These are phyloP conservation scores for Phyllopteryx taeniolatus DNA, from an alignment of 2,113 vertebrate species.

Conservation along the genomic window DNA sequence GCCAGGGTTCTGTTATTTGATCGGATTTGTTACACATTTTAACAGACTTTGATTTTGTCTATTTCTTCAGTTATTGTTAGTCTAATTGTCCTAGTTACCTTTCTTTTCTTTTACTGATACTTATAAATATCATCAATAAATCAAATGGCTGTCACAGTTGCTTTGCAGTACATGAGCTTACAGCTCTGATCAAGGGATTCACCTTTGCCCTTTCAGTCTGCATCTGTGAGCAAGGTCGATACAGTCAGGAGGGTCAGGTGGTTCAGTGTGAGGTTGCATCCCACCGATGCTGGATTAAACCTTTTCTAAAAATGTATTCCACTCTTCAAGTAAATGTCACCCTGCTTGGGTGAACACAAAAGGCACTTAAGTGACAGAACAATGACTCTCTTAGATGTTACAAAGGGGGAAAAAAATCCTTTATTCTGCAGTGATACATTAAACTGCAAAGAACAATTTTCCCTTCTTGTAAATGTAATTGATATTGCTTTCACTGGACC, in stretches of 20 bases:
- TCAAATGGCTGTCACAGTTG: background rate
- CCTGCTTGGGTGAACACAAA: constrained; percentile 5
- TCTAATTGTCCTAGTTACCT: background rate
- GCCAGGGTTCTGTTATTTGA: background rate
- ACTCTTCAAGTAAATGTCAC: constrained; percentile 8
- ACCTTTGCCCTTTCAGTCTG: constrained; percentile 65
- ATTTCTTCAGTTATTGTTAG: background rate
- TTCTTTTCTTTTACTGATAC: constrained; percentile 5
- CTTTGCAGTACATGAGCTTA: background rate
- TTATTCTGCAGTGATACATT: constrained; percentile 28
- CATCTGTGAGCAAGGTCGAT: constrained; percentile 6
- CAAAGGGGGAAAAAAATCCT: constrained; percentile 5
- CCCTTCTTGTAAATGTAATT: constrained; percentile 9
- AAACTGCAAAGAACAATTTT: constrained; percentile 5
- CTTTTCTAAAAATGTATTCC: constrained; percentile 1
- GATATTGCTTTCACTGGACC: constrained; percentile 3
- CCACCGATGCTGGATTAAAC: constrained; percentile 3
- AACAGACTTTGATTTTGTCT: constrained; percentile 11
- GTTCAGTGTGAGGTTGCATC: constrained; percentile 9
- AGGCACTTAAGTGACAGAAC: constrained; percentile 3
- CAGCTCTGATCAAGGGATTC: constrained; percentile 12
- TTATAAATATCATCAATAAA: constrained; percentile 4
- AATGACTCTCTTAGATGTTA: constrained; percentile 9
- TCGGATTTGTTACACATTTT: background rate
- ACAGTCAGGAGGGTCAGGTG: constrained; percentile 9